Percentiles rank a stretch among this genome's conserved stretches.
Evolutionary conservation across 1,140 invertebrate species (phyloP).

Genomic region (Drosophila chauvacae): DNA sequence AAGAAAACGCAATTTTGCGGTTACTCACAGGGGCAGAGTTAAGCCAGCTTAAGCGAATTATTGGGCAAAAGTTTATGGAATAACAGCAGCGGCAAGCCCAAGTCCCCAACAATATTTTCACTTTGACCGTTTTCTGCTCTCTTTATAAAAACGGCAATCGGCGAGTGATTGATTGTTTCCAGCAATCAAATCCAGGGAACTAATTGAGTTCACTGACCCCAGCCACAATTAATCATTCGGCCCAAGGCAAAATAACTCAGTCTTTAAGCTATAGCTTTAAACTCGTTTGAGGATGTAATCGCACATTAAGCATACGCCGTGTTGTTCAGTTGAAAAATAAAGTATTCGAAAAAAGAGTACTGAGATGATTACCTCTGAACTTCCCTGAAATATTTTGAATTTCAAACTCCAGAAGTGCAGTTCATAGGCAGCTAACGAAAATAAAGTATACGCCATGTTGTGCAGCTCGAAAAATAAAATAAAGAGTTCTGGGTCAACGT

Average conservation of each 20-base stretch:
- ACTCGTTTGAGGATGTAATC: not conserved
- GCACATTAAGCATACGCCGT: conserved; percentile 1
- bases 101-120: conserved; percentile 1
- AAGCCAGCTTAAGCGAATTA: conserved; percentile 22
- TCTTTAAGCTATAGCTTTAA: not conserved
- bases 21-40: not conserved
- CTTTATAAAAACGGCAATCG: not conserved
- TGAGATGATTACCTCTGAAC: too few relatives aligned
- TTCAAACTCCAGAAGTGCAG: too few relatives aligned
- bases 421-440: not conserved
- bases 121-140: not conserved
- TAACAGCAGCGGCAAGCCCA: not conserved
- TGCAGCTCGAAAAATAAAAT: not conserved
- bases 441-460: conserved; percentile 6
- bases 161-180: conserved; percentile 30
- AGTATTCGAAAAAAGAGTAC: too few relatives aligned
- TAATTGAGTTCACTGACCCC: conserved; percentile 41
- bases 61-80: conserved; percentile 21
- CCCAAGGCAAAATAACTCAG: not conserved
- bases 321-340: not conserved
- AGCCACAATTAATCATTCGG: conserved; percentile 25
- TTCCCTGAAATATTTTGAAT: not conserved
- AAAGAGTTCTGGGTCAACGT: not conserved
- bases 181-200: conserved; percentile 26
- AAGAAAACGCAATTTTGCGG: conserved; percentile 13